Base-by-base conservation (phyloP, 2,797 vertebrate species). In the Benthosema pterotum region DNA sequence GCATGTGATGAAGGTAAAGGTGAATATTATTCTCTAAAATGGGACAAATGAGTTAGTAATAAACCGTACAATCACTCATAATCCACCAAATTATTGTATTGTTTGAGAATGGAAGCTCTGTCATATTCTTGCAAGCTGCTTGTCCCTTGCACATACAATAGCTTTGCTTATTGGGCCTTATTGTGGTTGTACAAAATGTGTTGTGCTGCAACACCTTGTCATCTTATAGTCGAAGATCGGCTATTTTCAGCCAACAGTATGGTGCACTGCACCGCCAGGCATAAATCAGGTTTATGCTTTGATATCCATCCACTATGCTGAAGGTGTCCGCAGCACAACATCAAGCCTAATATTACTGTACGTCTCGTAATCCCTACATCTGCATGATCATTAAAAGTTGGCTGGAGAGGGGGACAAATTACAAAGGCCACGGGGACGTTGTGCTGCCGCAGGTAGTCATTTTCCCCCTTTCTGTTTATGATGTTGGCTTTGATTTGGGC, bases 381-480 rank as follows among this genome's bases (percentile, higher is more conserved):
- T 79, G 74, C 77, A 83, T 63, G 69, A 78, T 87, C 74, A 82
- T 91, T 88, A 85, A 88, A 90, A 76, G 80, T 62, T 81, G 78
- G 82, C 77, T 61, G 65, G 77, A 80, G 69, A 25, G 28, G 73
- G 57, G 66, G 69, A 88, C 85, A 87, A 88, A 91, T 88, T 88
- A 91, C 83, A 92, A 86, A 88, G 87, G 72, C 70, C 57, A 51
- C 2, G 73, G 85, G 84, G 80, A 86, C 84, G 76, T 81, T 82
- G n/a, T 80, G 71, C 67, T 64, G 25, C 70, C 52, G 77, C 75
- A 91, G 87, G 88, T 90, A 84, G 62, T 92, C 74, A 91, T 93
- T 92, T 90, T 65, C 77, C 62, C 72, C 62, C 78, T 88, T 86
- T 77, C 69, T 90, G 90, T 92, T 93, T 90, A 89, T 65, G 67